Evolutionary conservation across 1,140 invertebrate species (phyloP).

Genomic region (Lucilia cuprina): DNA sequence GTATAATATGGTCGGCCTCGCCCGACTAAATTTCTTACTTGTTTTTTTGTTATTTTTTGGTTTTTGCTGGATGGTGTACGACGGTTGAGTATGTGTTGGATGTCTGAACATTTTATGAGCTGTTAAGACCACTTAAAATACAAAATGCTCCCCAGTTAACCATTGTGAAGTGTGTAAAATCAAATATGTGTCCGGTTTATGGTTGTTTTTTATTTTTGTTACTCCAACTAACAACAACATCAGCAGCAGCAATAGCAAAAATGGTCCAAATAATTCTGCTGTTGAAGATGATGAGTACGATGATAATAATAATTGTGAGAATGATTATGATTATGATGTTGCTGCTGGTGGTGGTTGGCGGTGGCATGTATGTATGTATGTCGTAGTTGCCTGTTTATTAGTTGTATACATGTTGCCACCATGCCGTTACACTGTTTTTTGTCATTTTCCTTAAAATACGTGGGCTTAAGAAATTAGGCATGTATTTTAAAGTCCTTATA

Average conservation of each 20-base stretch:
- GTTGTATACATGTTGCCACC: background rate
- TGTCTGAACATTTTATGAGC: constrained; percentile 53
- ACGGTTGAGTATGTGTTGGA: background rate
- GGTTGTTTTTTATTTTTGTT: background rate
- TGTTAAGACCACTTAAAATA: constrained; percentile 49
- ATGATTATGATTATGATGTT: background rate
- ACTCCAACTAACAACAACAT: background rate
- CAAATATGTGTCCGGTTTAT: constrained; percentile 37
- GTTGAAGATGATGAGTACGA: background rate
- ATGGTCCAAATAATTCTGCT: background rate
- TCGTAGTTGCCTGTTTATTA: background rate
- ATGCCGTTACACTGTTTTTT: background rate
- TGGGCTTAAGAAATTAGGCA: background rate
- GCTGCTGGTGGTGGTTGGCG: background rate
- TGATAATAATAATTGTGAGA: background rate
- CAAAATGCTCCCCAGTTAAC: constrained; percentile 61
- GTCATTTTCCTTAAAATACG: background rate
- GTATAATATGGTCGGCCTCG: too few species aligned
- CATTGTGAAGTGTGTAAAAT: constrained; percentile 48
- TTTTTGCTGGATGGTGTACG: constrained; percentile 23
- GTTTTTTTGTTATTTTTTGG: background rate
- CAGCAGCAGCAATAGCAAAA: background rate
- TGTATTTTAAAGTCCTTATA: background rate
- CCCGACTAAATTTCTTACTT: too few species aligned
- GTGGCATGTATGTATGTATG: too few species aligned